Percentiles rank a stretch among this genome's conserved stretches.
Evolutionary conservation across 1,140 invertebrate species (phyloP).

Genomic region (Eriocheir sinensis): DNA sequence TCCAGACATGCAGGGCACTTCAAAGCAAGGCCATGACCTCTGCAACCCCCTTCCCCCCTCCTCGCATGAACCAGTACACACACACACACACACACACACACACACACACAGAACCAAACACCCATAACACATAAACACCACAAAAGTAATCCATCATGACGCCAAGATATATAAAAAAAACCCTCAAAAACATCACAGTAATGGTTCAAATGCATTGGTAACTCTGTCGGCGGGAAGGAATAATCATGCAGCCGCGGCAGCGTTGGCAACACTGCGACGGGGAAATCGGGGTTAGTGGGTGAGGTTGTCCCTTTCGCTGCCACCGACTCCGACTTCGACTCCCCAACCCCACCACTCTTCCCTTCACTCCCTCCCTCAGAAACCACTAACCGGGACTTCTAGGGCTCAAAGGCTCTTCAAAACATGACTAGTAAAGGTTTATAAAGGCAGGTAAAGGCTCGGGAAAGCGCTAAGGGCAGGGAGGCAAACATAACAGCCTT

Average conservation of each 20-base stretch:
- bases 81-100: not conserved
- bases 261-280: not conserved
- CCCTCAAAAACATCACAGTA: too few species aligned
- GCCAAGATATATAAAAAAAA: too few species aligned
- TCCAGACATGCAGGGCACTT: not conserved
- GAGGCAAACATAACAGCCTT: too few species aligned
- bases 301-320: not conserved
- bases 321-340: not conserved
- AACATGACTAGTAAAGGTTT: too few species aligned
- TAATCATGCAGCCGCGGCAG: not conserved
- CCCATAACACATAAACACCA: too few species aligned
- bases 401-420: too few species aligned
- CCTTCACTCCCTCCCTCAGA: too few species aligned
- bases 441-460: too few species aligned
- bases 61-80: not conserved
- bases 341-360: not conserved
- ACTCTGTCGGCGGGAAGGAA: not conserved
- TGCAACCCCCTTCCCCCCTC: not conserved
- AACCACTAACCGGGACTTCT: too few species aligned
- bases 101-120: too few species aligned
- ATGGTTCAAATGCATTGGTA: not conserved
- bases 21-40: conserved; percentile 19
- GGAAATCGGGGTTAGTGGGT: conserved; percentile 4
- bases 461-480: too few species aligned
- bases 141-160: too few species aligned